Base-by-base conservation (phyloP, 2,113 vertebrate genomes). In the Caracal caracal region DNA sequence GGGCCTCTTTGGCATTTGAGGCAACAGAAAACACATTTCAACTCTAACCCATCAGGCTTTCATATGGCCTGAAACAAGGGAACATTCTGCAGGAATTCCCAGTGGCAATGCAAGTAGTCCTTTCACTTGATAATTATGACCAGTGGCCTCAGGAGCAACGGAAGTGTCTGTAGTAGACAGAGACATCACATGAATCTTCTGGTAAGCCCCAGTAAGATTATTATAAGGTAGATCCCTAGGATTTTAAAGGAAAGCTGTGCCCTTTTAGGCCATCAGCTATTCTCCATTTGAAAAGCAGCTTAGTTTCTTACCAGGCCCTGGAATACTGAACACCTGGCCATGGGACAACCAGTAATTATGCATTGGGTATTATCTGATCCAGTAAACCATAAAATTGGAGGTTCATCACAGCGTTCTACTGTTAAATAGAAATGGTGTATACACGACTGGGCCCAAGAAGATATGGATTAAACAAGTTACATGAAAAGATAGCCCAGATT, bases 241-340 rank as follows among this genome's bases (percentile, higher is more conserved):
- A 75, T 90, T 65, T 76, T 63, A 26, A 59, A 76, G n/a, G 63
- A 68, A 68, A 63, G 1, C 0, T 35, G 49, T 56, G 33, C 22
- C 30, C 51, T 83, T 59, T 75, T 33, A 63, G 47, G n/a, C 68
- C n/a, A 75, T 61, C 24, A 40, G 20, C 40, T 66, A 19, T 53
- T 86, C n/a, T 75, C 82, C 71, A 84, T 86, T 43, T 84, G 40
- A 85, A 86, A 85, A 85, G n/a, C 43, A 78, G n/a, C n/a, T 85
- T 43, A 37, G 70, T 65, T 86, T 93, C 37, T 81, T 86, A 49
- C 12, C 40, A 24, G n/a, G 26, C n/a, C 13, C 26, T 51, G 56
- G 24, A 24, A 33, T 53, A 65, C 81, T 78, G 17, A 51, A 66
- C 59, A 78, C 16, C 19, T 78, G 82, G n/a, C 28, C n/a, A 66